Evolutionary conservation across 2,113 vertebrate genomes (phyloP).

Genomic region (Cryptotis parvus): DNA sequence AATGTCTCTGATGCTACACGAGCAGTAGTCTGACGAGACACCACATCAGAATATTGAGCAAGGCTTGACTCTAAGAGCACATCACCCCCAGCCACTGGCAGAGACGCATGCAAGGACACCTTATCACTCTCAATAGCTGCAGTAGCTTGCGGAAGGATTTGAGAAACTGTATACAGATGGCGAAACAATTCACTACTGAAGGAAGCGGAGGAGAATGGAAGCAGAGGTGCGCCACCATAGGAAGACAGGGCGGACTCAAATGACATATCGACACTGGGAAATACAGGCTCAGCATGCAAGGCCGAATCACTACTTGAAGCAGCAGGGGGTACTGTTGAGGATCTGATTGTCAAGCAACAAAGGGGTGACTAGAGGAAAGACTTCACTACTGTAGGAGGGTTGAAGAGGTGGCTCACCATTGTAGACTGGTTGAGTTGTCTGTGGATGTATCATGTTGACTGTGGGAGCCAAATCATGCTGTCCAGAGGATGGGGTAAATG

Average conservation of each 20-base stretch:
- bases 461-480: slow-evolving; percentile 86
- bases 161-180: slow-evolving; percentile 87
- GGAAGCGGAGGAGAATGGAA: slow-evolving; percentile 91
- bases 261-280: slow-evolving; percentile 90
- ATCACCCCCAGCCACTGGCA: slow-evolving; percentile 89
- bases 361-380: slow-evolving; percentile 91
- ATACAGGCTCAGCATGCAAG: slow-evolving; percentile 95
- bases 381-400: slow-evolving; percentile 90
- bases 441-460: slow-evolving; percentile 87
- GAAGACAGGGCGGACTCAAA: slow-evolving; percentile 90
- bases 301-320: slow-evolving; percentile 90
- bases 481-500: slow-evolving; percentile 88
- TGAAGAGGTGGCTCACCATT: slow-evolving; percentile 96
- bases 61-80: slow-evolving; percentile 86
- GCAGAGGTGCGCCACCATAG: slow-evolving; percentile 91
- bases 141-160: slow-evolving; percentile 87
- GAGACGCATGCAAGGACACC: slow-evolving; percentile 91
- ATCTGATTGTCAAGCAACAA: slow-evolving; percentile 90
- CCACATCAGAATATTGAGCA: slow-evolving; percentile 88
- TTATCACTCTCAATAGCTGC: slow-evolving; percentile 86
- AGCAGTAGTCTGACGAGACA: slow-evolving; percentile 83
- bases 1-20: slow-evolving; percentile 89
- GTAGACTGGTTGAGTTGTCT: slow-evolving; percentile 91
- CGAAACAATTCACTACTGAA: slow-evolving; percentile 89
- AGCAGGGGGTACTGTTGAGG: slow-evolving; percentile 89